Conservation (phyloP, 2,797 vertebrate genomes). For the Glossophaga mutica region DNA sequence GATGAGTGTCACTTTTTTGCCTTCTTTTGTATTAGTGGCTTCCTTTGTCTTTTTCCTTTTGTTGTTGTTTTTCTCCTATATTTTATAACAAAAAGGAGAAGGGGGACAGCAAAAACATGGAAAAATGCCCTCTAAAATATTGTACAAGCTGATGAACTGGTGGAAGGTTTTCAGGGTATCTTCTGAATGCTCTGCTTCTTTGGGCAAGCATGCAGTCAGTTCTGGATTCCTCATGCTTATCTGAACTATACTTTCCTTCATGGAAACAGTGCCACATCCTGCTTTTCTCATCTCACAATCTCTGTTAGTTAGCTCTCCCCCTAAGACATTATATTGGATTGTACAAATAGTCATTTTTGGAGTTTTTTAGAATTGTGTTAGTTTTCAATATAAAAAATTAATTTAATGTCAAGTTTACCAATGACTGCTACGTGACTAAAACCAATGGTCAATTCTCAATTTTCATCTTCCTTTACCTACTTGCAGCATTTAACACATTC, state of each 20-base stretch:
- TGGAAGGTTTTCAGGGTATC: not conserved
- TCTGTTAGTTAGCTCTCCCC: not conserved
- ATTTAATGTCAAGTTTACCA: not conserved
- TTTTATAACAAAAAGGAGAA: not conserved
- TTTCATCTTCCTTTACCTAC: not conserved
- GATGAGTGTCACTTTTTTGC: not conserved
- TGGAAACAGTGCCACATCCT: not conserved
- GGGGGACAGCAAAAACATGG: not conserved
- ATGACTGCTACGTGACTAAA: not conserved
- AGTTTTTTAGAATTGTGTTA: not conserved
- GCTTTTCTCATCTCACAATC: not conserved
- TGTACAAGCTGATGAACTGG: not conserved
- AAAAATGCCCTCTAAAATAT: not conserved
- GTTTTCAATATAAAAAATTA: not conserved
- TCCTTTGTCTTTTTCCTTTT: conserved; percentile 24
- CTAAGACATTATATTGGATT: not conserved
- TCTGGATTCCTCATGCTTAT: not conserved
- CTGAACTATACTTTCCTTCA: not conserved
- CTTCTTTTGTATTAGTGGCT: not conserved
- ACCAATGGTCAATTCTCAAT: not conserved
- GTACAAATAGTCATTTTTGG: not conserved
- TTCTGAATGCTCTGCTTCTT: not conserved
- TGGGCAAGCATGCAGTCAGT: not conserved
- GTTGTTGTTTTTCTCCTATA: not conserved
- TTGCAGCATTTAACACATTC: not conserved